Evolutionary conservation across 2,888 invertebrate species (phyloP).

Genomic region (Bursaphelenchus okinawaensis): DNA sequence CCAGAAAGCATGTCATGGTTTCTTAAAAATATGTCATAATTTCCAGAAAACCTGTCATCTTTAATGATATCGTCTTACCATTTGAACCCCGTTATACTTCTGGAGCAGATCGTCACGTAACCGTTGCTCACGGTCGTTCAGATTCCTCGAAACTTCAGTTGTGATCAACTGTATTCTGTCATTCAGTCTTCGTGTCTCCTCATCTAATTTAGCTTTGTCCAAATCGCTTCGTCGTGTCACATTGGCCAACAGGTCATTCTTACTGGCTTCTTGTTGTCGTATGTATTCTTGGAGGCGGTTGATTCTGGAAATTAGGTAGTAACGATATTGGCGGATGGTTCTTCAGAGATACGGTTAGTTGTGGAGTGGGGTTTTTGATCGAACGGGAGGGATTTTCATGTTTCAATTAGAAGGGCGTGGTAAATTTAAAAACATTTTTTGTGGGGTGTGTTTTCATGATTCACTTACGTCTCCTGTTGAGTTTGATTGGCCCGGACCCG

Average conservation of each 20-base stretch:
- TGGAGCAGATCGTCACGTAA: conserved; percentile 44
- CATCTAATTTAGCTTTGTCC: conserved; percentile 45
- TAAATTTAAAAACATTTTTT: neutral
- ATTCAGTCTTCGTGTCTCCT: conserved; percentile 47
- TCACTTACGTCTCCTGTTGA: conserved; percentile 34
- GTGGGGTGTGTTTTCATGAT: no score
- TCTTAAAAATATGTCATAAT: neutral
- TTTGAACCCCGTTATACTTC: conserved; percentile 25
- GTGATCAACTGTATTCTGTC: conserved; percentile 51
- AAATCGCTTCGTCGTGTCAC: conserved; percentile 44
- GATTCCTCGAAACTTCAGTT: conserved; percentile 41
- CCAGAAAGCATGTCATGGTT: neutral
- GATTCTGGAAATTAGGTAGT: conserved; percentile 34
- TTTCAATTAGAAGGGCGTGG: no score
- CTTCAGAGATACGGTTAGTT: no score
- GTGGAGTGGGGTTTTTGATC: neutral
- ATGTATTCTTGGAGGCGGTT: conserved; percentile 43
- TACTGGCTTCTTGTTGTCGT: conserved; percentile 43
- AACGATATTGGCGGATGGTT: no score
- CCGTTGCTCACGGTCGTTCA: conserved; percentile 40
- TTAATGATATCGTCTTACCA: conserved; percentile 9
- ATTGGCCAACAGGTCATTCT: conserved; percentile 42
- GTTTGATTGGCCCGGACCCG: conserved; percentile 38
- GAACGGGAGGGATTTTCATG: neutral
- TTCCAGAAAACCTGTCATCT: neutral